Evolutionary conservation across 2,113 vertebrate species (phyloP).

Genomic region (Nycticryphes semicollaris): DNA sequence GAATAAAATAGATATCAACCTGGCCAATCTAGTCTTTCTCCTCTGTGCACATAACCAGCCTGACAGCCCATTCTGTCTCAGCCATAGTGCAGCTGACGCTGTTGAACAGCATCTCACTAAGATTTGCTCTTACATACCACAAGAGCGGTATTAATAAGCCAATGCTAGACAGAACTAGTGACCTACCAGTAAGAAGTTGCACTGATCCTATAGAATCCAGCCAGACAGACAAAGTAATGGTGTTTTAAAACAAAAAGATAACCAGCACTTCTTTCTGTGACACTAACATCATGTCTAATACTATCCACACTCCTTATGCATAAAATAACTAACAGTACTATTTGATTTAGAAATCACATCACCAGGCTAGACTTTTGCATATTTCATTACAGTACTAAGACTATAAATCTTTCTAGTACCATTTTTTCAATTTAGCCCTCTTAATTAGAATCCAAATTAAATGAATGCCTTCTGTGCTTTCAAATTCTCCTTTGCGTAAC

Average conservation of each 20-base stretch:
- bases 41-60: background rate
- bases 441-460: conserved; percentile 35
- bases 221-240: background rate
- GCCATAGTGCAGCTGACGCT: background rate
- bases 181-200: background rate
- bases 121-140: background rate
- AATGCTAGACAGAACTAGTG: background rate
- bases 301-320: background rate
- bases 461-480: conserved; percentile 9
- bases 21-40: background rate
- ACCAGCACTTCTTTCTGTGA: background rate
- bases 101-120: background rate
- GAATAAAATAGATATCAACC: background rate
- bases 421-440: background rate
- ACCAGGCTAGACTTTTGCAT: background rate
- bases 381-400: background rate
- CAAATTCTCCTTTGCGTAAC: background rate
- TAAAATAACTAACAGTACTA: background rate
- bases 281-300: background rate
- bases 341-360: background rate
- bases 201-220: background rate
- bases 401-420: background rate
- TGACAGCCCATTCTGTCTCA: background rate
- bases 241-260: background rate
- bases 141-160: background rate